phyloP scores from a whole-genome alignment of 2,113 vertebrate species.

The Peromyscus californicus region DNA sequence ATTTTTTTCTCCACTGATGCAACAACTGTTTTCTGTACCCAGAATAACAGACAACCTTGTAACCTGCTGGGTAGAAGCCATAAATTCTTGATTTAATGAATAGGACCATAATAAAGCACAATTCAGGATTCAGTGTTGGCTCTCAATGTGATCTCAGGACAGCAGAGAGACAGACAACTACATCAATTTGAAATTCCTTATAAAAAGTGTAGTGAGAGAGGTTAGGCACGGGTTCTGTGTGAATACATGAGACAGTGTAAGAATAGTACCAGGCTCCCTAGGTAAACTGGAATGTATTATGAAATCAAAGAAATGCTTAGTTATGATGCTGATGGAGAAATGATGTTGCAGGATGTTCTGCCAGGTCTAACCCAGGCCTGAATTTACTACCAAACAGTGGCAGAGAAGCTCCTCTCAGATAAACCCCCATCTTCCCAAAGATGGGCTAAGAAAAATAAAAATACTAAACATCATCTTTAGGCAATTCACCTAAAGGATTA shows the following conservation, averaged over 20 bases:
- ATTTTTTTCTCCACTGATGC: constrained; percentile 19
- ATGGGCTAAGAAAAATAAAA: not conserved
- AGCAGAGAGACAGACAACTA: not conserved
- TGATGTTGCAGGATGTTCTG: not conserved
- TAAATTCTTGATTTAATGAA: not conserved
- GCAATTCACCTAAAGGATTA: not conserved
- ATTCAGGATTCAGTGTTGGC: not conserved
- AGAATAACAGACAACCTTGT: not conserved
- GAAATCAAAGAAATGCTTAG: constrained; percentile 12
- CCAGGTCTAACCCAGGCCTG: not conserved
- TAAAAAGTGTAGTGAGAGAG: not conserved
- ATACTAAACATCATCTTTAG: not conserved
- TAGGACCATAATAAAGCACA: not conserved
- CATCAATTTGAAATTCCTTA: constrained; percentile 11
- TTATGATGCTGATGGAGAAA: not conserved
- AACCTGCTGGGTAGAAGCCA: not conserved
- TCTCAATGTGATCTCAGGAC: not conserved
- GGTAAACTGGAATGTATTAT: not conserved
- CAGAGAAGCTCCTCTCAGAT: not conserved
- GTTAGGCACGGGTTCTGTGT: not conserved
- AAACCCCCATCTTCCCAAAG: not conserved
- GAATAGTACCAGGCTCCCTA: not conserved
- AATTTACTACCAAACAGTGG: not conserved
- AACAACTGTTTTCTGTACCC: not conserved
- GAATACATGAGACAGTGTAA: not conserved